A percentile compares a stretch with the other conserved stretches of the same genome.
Evolutionary conservation across 2,797 vertebrate species (phyloP).

Genomic region (Tamandua tetradactyla): DNA sequence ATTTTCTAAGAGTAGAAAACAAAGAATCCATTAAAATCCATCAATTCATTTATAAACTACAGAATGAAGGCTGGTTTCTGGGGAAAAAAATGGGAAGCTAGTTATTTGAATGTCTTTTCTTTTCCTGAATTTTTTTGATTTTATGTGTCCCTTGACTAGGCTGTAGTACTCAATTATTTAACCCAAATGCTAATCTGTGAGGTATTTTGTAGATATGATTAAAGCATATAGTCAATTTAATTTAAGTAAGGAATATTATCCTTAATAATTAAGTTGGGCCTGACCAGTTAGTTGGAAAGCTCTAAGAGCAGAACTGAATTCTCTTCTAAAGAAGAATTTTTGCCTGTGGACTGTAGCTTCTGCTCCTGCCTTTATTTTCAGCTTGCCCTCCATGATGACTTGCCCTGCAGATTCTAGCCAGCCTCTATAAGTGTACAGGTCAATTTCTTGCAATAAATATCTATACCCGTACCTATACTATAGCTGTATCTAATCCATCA

Average conservation of each 20-base stretch:
- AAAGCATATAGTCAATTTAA: not conserved
- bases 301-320: not conserved
- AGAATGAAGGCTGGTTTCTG: not conserved
- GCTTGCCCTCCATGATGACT: not conserved
- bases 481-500: too few relatives aligned
- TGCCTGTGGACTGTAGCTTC: not conserved
- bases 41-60: not conserved
- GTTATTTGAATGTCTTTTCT: not conserved
- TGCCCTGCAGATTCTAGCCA: not conserved
- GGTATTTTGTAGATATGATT: not conserved
- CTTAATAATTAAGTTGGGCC: not conserved
- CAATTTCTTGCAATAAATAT: too few relatives aligned
- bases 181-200: too few relatives aligned
- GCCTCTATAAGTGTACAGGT: too few relatives aligned
- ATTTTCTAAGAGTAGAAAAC: not conserved
- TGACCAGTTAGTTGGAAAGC: not conserved
- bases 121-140: not conserved
- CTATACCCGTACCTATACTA: too few relatives aligned
- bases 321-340: not conserved
- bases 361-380: not conserved
- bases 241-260: not conserved
- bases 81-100: not conserved
- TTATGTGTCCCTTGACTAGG: not conserved
- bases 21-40: not conserved
- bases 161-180: not conserved